Evolutionary conservation across 2,888 invertebrate species (phyloP), one percentile per base, ranked within the genome.

Genomic region (Troglohyphantes excavatus): DNA sequence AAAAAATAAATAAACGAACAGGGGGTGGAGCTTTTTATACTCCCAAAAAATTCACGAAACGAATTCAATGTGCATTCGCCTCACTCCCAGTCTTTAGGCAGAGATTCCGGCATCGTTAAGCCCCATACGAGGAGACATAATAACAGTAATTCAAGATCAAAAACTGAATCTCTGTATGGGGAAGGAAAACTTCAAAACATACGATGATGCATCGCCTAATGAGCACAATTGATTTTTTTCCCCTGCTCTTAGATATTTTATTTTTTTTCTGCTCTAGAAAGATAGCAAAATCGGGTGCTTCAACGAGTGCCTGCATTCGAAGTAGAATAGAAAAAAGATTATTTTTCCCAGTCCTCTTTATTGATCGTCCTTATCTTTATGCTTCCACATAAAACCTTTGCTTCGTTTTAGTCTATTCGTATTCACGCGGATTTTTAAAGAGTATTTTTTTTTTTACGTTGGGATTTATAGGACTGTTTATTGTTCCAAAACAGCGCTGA

Each of bases 81-180:
- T 61, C 29, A 11, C n/a, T 33, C 75, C 27, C 26, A 39, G 65
- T 65, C 26, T 63, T 78, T 78, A 78, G 13, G 61, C 17, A 23
- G 39, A 39, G 26, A 65, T 78, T 29, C 33, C 11, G 75, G 39
- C 39, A 78, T 78, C 65, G 65, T 78, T 63, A 76, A 59, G 73
- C 43, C 73, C 83, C 82, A 61, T 46, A 27, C 70, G 65, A 43
- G 43, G 43, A 39, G 70, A 73, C 70, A 83, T 83, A 83, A 83
- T 83, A 61, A 83, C 61, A 83, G 83, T 83, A 83, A 83, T 83
- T 83, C 73, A 61, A 73, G 73, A 73, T 83, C 83, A 83, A 83
- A 83, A 83, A 78, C 78, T 75, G 75, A 29, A 75, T 75, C 75
- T 75, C 21, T 13, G 17, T 13, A 21, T 29, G 23, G 78, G 23